A percentile compares a stretch with the other conserved stretches of the same genome.
These are phyloP conservation scores for Aplysia californica DNA, from an alignment of 1,140 invertebrate species.

Conservation along the genomic window DNA sequence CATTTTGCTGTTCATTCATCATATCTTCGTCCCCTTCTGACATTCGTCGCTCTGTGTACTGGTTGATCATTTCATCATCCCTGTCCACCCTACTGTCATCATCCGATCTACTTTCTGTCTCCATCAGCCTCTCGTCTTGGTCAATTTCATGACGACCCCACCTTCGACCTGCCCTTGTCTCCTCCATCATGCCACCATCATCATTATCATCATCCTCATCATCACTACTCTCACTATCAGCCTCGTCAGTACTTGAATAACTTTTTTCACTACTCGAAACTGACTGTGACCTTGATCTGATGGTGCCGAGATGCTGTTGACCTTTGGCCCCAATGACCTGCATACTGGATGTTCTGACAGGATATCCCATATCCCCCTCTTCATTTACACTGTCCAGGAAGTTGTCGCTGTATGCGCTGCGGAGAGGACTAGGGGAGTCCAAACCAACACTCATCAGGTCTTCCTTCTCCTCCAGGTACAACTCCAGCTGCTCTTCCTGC, in stretches of 20 bases:
- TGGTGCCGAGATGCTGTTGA: too few species aligned
- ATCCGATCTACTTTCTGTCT: neutral
- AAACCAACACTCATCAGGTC: constrained; percentile 44
- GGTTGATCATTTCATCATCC: neutral
- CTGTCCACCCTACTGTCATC: neutral
- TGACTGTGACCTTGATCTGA: constrained; percentile 37
- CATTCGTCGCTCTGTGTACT: too few species aligned
- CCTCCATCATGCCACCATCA: neutral
- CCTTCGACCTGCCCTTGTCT: neutral
- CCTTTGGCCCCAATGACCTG: constrained; percentile 30
- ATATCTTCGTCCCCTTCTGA: neutral
- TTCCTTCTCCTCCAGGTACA: constrained; percentile 57
- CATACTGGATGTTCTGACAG: constrained; percentile 30
- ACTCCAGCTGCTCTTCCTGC: constrained; percentile 51
- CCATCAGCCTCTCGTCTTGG: too few species aligned
- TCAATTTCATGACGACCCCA: too few species aligned
- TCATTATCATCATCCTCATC: neutral
- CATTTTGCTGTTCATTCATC: too few species aligned
- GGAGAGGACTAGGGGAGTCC: constrained; percentile 42
- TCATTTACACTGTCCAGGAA: constrained; percentile 25
- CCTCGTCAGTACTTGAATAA: neutral
- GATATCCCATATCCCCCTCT: constrained; percentile 16
- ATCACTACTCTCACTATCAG: neutral
- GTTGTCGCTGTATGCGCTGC: constrained; percentile 50
- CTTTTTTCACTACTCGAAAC: constrained; percentile 5